Evolutionary conservation across 2,113 vertebrate species (phyloP).

Genomic region (Pogonocichla stellata): DNA sequence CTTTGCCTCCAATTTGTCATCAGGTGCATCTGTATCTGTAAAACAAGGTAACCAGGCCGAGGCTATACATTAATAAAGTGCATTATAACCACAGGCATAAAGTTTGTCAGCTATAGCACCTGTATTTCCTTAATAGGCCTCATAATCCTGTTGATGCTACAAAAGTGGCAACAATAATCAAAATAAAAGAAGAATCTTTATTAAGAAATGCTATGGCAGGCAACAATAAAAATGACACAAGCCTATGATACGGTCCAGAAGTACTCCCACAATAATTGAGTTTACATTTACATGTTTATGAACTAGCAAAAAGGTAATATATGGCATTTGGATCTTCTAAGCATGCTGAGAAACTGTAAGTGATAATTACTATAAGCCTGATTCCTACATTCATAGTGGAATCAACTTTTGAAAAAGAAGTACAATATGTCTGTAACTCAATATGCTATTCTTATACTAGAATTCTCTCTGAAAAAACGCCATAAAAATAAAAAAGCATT

Average conservation of each 20-base stretch:
- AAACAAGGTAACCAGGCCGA: neutral
- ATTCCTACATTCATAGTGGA: neutral
- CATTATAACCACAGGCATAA: neutral
- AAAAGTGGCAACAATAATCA: neutral
- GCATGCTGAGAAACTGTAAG: neutral
- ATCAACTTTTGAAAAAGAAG: neutral
- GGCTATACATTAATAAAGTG: neutral
- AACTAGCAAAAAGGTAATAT: neutral
- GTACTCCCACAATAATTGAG: neutral
- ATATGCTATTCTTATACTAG: neutral
- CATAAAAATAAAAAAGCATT: neutral
- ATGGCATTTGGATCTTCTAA: neutral
- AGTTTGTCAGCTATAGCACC: neutral
- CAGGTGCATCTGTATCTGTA: neutral
- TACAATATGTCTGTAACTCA: neutral
- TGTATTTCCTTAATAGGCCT: neutral
- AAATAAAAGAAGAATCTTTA: neutral
- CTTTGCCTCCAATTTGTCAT: neutral
- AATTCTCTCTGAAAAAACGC: neutral
- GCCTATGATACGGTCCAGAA: neutral
- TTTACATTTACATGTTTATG: neutral
- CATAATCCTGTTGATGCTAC: neutral
- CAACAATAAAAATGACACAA: neutral
- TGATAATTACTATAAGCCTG: neutral
- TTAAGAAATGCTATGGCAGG: neutral